phyloP scores from a whole-genome alignment of 2,113 vertebrate genomes.

The Osmerus eperlanus region DNA sequence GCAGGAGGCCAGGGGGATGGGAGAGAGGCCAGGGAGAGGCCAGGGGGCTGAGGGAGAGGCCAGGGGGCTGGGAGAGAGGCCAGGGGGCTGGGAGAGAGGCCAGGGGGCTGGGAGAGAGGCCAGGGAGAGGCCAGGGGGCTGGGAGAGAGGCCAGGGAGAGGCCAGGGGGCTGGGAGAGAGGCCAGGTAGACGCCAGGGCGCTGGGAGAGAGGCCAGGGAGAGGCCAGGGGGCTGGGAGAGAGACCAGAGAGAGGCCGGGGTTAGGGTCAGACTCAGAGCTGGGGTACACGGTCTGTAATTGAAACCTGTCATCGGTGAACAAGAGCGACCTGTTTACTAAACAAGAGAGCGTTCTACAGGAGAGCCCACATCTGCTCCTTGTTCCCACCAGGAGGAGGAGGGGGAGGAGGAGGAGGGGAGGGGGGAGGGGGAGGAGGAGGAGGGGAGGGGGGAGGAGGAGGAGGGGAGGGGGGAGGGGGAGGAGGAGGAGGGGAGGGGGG shows the following conservation, averaged over 20 bases:
- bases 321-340: conserved; percentile 61
- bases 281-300: conserved; percentile 36
- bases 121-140: background rate
- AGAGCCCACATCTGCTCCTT: conserved; percentile 57
- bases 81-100: too few relatives aligned
- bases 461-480: background rate
- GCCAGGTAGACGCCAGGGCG: too few relatives aligned
- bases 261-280: conserved; percentile 12
- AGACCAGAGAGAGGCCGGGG: background rate
- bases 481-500: conserved; percentile 6
- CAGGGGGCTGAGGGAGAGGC: too few relatives aligned
- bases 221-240: too few relatives aligned
- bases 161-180: too few relatives aligned
- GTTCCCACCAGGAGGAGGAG: conserved; percentile 29
- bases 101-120: too few relatives aligned
- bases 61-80: too few relatives aligned
- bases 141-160: too few relatives aligned
- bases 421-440: background rate
- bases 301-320: conserved; percentile 53
- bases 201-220: too few relatives aligned
- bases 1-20: too few relatives aligned
- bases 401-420: background rate
- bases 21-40: too few relatives aligned
- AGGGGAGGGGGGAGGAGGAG: too few relatives aligned
- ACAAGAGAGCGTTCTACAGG: conserved; percentile 41